Evolutionary conservation across 1,140 invertebrate genomes (phyloP), one percentile per base, ranked within the genome.

Genomic region (Metopolophium dirhodum): DNA sequence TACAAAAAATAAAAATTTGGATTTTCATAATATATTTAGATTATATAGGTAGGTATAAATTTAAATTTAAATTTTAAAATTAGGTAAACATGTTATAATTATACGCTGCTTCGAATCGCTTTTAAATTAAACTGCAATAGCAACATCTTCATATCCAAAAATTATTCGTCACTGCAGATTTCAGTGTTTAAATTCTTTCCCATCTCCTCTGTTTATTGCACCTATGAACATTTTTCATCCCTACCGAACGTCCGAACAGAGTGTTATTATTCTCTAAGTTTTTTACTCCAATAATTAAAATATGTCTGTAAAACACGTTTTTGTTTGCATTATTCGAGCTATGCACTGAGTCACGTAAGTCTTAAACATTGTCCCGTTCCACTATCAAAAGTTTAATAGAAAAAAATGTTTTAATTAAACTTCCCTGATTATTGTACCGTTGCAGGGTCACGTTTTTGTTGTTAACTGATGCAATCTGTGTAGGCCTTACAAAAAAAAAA

Each of bases 331-430:
- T 87, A 47, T 87, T 87, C 7, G 14, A 49, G 45, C 0, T 18
- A 77, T 30, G 61, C 45, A 77, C 41, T 47, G 57, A 68, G 41
- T 91, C 89, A 77, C 57, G 90, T 77, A 91, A 91, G 14, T 35
- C 61, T 14, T 57, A 45, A 91, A 91, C 57, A 68, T 77, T 91
- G 49, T 35, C 49, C 9, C n/a, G 41, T 68, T 91, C 61, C 23
- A 18, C 54, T 68, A 45, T 45, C 41, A 77, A 68, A 91, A 91
- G 54, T 77, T 91, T 77, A 91, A 61, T 90, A 90, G 54, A 45
- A 91, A 91, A 68, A 90, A 68, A 90, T 37, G 54, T 61, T 90
- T 90, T 90, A 90, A 90, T 90, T 90, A 91, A 91, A 82, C 61
- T 18, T 91, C n/a, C 30, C 30, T 68, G 61, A 68, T 91, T 82